Conservation (phyloP, 2,113 vertebrate genomes). For the Aplodontia rufa region DNA sequence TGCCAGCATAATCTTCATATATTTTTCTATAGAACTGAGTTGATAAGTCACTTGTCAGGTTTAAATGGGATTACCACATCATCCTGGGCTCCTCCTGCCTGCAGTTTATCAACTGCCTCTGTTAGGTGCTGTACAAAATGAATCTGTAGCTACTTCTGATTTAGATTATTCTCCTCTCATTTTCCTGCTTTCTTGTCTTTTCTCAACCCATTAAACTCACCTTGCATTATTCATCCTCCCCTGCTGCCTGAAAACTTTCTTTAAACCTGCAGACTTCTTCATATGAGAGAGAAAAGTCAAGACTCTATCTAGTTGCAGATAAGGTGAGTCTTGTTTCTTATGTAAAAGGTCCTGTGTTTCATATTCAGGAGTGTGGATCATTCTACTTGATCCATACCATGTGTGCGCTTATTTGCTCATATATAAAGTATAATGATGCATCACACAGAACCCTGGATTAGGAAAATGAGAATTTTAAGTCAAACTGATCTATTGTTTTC, state of each 20-base stretch:
- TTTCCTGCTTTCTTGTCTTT: slow-evolving; percentile 39
- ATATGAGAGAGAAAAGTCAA: background rate
- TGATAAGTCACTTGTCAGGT: slow-evolving; percentile 35
- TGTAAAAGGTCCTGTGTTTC: background rate
- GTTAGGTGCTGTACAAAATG: background rate
- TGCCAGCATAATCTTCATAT: background rate
- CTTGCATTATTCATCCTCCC: background rate
- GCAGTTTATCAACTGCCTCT: background rate
- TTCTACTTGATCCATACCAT: background rate
- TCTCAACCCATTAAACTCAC: slow-evolving; percentile 9
- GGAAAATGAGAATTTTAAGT: background rate
- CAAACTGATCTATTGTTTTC: background rate
- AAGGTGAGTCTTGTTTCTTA: background rate
- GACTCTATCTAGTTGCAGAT: background rate
- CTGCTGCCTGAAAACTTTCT: background rate
- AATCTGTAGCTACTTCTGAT: background rate
- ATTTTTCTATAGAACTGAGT: background rate
- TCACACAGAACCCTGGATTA: background rate
- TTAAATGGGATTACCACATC: slow-evolving; percentile 24
- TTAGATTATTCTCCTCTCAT: slow-evolving; percentile 1
- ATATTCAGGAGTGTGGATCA: background rate
- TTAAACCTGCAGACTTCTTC: background rate
- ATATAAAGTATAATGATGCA: background rate
- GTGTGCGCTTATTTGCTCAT: background rate
- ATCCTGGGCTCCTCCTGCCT: background rate